These are phyloP conservation scores for Drosophila crucigera DNA, from an alignment of 2,888 invertebrate genomes.

Conservation along the genomic window DNA sequence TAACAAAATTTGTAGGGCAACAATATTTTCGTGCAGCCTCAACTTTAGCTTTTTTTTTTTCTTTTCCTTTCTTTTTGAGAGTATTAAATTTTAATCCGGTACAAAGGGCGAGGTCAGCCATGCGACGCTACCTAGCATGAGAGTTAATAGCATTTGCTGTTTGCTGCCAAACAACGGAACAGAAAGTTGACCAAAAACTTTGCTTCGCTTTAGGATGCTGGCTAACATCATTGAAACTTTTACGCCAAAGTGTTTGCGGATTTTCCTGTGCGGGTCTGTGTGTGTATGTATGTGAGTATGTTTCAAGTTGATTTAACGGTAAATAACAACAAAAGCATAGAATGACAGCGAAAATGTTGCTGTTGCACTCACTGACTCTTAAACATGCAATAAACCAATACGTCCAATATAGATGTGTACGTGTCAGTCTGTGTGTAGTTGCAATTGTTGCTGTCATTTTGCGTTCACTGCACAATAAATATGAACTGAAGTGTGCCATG, in stretches of 20 bases:
- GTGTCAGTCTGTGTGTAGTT: conserved; percentile 7
- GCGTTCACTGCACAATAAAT: conserved; percentile 20
- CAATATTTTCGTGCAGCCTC: not conserved
- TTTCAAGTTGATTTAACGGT: conserved; percentile 35
- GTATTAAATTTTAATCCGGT: conserved; percentile 62
- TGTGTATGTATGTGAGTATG: conserved; percentile 20
- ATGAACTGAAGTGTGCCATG: conserved; percentile 15
- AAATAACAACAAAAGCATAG: conserved; percentile 18
- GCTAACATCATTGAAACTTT: conserved; percentile 9
- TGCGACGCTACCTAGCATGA: conserved; percentile 21
- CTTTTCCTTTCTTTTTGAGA: conserved; percentile 7
- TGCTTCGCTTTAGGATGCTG: conserved; percentile 18
- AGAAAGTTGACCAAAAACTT: conserved; percentile 34
- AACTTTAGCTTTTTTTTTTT: not conserved
- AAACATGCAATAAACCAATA: conserved; percentile 35
- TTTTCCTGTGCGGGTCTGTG: conserved; percentile 24
- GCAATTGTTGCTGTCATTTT: conserved; percentile 20
- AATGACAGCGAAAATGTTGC: conserved; percentile 16
- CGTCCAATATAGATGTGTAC: not conserved
- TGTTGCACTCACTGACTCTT: conserved; percentile 21
- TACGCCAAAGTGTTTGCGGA: conserved; percentile 29
- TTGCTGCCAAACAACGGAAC: conserved; percentile 27
- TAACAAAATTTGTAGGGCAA: conserved; percentile 4
- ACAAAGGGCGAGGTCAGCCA: conserved; percentile 25
- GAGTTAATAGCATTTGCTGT: conserved; percentile 57